Evolutionary conservation across 2,113 vertebrate genomes (phyloP).

Genomic region (Salvator merianae): DNA sequence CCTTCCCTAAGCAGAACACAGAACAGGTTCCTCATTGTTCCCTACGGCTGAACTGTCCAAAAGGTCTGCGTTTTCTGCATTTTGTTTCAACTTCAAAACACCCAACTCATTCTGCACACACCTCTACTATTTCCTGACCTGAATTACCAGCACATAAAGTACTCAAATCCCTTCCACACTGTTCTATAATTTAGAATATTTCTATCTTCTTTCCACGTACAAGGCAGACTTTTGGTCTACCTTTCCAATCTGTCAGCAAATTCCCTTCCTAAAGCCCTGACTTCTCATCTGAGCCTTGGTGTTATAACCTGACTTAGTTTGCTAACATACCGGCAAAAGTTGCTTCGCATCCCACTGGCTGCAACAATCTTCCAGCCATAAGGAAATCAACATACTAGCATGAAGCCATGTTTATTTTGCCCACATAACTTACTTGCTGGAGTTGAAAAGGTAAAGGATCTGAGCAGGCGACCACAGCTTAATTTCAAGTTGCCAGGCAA

Average conservation of each 20-base stretch:
- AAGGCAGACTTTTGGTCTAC: not conserved
- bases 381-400: not conserved
- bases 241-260: not conserved
- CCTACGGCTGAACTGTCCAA: too few species aligned
- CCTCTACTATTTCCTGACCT: too few species aligned
- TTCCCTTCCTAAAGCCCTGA: not conserved
- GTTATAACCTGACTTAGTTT: not conserved
- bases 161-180: not conserved
- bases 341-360: not conserved
- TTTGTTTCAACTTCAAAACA: too few species aligned
- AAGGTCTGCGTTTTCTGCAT: too few species aligned
- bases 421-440: not conserved
- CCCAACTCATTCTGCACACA: too few species aligned
- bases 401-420: conserved; percentile 11
- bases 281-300: not conserved
- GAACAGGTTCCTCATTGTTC: too few species aligned
- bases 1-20: too few species aligned
- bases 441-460: rapidly evolving
- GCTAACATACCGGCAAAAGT: not conserved
- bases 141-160: not conserved
- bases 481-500: conserved; percentile 24
- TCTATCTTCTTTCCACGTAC: not conserved
- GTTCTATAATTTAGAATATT: not conserved
- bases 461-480: not conserved
- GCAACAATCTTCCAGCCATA: not conserved